phyloP scores from a whole-genome alignment of 2,888 invertebrate species.

The Nephrotoma appendiculata region DNA sequence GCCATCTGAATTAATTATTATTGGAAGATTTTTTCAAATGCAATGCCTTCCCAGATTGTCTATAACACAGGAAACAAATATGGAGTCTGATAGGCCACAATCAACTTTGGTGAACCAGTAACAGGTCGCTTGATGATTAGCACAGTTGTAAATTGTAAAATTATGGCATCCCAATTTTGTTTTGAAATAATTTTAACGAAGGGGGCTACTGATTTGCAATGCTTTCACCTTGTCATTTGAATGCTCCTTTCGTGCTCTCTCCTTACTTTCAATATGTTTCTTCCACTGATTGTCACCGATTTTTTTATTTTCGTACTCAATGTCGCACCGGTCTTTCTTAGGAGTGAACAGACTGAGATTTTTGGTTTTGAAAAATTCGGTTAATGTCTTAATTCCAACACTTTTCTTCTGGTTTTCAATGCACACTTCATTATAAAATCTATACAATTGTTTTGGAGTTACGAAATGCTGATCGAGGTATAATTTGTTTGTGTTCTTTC shows the following conservation, averaged over 20 bases:
- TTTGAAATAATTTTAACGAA: background rate
- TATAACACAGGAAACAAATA: no score
- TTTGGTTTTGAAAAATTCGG: background rate
- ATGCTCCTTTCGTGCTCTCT: accelerated
- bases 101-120: background rate
- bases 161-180: background rate
- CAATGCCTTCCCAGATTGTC: background rate
- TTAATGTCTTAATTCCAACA: no score
- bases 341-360: background rate
- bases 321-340: background rate
- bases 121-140: background rate
- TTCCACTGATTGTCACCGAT: no score
- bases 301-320: background rate
- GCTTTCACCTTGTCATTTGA: no score
- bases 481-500: no score
- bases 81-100: no score
- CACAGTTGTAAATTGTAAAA: background rate
- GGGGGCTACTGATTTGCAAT: background rate
- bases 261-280: no score
- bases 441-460: background rate
- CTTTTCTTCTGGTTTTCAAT: background rate
- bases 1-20: no score
- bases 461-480: background rate
- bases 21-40: no score
- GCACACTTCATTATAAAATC: background rate